Evolutionary conservation across 2,113 vertebrate genomes (phyloP).

Genomic region (Baryphthengus martii): DNA sequence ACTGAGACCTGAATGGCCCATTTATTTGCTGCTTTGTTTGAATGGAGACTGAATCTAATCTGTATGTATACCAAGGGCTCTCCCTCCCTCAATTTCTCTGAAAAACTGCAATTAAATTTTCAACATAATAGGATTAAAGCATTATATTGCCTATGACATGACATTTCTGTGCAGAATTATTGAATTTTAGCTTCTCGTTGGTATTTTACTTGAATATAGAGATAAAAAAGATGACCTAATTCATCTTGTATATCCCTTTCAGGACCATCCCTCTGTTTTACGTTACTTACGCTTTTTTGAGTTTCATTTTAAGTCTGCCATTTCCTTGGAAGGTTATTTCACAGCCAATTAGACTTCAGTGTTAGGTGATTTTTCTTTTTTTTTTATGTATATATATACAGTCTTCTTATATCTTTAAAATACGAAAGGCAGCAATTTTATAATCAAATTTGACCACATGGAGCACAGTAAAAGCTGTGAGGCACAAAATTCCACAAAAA

Average conservation of each 20-base stretch:
- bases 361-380: not conserved
- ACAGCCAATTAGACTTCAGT: not conserved
- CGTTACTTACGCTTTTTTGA: not conserved
- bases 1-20: conserved; percentile 38
- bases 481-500: not conserved
- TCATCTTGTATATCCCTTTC: not conserved
- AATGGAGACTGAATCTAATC: conserved; percentile 45
- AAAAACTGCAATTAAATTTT: conserved; percentile 52
- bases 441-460: not conserved
- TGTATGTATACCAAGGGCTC: conserved; percentile 38
- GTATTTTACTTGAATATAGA: conserved; percentile 39
- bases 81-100: conserved; percentile 20
- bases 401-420: not conserved
- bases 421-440: not conserved
- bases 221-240: conserved; percentile 8
- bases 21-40: conserved; percentile 57
- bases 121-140: conserved; percentile 33
- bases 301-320: not conserved
- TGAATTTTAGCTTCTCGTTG: conserved; percentile 21
- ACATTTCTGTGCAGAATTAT: conserved; percentile 31
- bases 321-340: conserved; percentile 27
- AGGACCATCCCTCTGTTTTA: not conserved
- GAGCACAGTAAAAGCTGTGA: not conserved
- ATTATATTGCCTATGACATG: conserved; percentile 8
- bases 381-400: not conserved